Conservation (phyloP, 2,113 vertebrate genomes). For the Xiphophorus hellerii region DNA sequence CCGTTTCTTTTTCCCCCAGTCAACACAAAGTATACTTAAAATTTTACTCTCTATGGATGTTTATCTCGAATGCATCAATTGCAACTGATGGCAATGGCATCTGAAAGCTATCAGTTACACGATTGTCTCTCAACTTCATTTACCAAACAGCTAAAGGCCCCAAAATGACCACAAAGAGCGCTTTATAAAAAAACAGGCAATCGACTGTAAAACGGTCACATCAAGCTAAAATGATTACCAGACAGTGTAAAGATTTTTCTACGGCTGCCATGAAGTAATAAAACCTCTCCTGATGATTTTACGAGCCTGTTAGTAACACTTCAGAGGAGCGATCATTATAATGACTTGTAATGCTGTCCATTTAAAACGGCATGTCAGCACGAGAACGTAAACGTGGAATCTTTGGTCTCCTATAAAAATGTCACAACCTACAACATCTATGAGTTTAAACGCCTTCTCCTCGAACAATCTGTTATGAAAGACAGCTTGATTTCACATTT, state of each 20-base stretch:
- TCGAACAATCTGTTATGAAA: neutral
- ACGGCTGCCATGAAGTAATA: neutral
- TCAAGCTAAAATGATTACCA: neutral
- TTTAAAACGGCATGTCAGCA: neutral
- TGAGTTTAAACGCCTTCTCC: too few species aligned
- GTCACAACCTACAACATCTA: neutral
- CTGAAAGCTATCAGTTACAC: neutral
- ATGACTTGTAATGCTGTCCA: neutral
- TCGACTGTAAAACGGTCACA: neutral
- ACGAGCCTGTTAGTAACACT: neutral
- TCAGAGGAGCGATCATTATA: neutral
- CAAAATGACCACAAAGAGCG: neutral
- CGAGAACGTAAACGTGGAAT: too few species aligned
- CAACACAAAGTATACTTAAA: neutral
- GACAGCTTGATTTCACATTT: neutral
- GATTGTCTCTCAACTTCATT: constrained; percentile 1
- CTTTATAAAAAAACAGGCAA: neutral
- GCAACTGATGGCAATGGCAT: neutral
- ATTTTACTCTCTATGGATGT: constrained; percentile 13
- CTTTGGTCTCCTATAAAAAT: neutral
- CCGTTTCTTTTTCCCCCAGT: neutral
- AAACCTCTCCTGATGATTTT: neutral
- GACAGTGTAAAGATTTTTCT: constrained; percentile 1
- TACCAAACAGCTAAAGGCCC: neutral
- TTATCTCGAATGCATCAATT: constrained; percentile 1